phyloP scores from a whole-genome alignment of 64 coral and sea anemone species.

The Dendrophyllia cribrosa region DNA sequence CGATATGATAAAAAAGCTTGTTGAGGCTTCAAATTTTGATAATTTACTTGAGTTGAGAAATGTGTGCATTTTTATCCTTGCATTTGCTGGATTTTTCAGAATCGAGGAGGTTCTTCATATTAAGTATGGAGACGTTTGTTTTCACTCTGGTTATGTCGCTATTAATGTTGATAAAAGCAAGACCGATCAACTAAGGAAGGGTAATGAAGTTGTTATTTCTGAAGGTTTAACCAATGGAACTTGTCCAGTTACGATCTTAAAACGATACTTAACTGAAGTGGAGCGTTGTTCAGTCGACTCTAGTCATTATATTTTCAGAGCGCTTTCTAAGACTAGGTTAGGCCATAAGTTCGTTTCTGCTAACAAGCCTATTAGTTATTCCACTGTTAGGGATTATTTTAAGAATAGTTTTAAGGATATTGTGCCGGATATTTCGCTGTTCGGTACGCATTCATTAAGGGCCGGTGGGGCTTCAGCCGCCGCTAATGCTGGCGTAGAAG shows the following conservation, averaged over 20 bases:
- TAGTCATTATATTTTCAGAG: slow-evolving; percentile 29
- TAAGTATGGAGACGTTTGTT: slow-evolving; percentile 38
- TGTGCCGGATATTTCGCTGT: too few relatives aligned
- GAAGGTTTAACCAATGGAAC: neutral
- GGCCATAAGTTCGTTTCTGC: neutral
- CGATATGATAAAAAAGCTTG: slow-evolving; percentile 10
- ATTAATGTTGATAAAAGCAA: slow-evolving; percentile 39
- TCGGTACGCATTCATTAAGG: too few relatives aligned
- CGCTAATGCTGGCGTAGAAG: too few relatives aligned
- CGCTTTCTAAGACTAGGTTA: neutral
- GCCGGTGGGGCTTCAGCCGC: too few relatives aligned
- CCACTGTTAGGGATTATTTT: slow-evolving; percentile 38
- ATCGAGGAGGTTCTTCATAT: slow-evolving; percentile 53
- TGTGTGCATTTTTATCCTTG: slow-evolving; percentile 56
- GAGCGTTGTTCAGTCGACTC: neutral
- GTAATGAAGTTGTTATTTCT: slow-evolving; percentile 55
- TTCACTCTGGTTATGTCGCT: slow-evolving; percentile 4
- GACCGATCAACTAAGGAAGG: slow-evolving; percentile 56
- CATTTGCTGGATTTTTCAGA: slow-evolving; percentile 64
- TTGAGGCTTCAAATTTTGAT: neutral
- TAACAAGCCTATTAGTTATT: slow-evolving; percentile 31
- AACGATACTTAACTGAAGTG: slow-evolving; percentile 23
- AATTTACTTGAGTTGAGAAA: slow-evolving; percentile 55
- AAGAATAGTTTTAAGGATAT: slow-evolving; percentile 25
- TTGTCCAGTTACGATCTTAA: slow-evolving; percentile 42